Percentiles rank a stretch among this genome's conserved stretches.
These are phyloP conservation scores for Amblyteles armatorius DNA, from an alignment of 2,888 invertebrate genomes.

Conservation along the genomic window DNA sequence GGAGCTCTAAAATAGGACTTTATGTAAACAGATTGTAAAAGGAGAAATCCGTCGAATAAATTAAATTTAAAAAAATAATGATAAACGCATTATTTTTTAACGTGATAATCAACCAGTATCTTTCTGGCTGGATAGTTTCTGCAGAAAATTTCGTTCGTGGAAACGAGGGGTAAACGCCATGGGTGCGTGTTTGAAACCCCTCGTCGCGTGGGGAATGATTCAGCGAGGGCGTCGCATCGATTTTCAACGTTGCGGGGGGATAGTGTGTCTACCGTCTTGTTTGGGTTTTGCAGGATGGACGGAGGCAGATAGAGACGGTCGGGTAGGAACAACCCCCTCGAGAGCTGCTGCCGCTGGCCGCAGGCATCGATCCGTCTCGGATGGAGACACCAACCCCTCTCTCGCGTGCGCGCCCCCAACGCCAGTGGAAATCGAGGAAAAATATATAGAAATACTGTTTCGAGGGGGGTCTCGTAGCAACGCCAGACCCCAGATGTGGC, in stretches of 20 bases:
- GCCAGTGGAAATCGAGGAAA: constrained; percentile 26
- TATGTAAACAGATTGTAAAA: too few species aligned
- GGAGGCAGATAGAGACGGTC: not conserved
- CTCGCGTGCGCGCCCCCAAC: constrained; percentile 23
- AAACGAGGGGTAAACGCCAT: not conserved
- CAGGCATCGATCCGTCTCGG: constrained; percentile 56
- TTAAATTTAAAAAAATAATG: not conserved
- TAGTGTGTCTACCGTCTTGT: not conserved
- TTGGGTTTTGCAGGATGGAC: constrained; percentile 1
- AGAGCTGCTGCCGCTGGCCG: constrained; percentile 29
- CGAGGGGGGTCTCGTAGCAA: constrained; percentile 66
- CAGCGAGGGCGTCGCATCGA: constrained; percentile 8
- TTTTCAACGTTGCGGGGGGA: constrained; percentile 19
- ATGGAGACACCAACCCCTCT: constrained; percentile 33
- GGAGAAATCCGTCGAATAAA: too few species aligned
- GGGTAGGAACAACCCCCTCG: constrained; percentile 13
- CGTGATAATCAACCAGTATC: not conserved
- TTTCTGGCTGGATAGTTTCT: not conserved
- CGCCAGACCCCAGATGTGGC: constrained; percentile 15
- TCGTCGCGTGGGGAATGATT: constrained; percentile 18
- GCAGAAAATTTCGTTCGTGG: not conserved
- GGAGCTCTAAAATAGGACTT: too few species aligned
- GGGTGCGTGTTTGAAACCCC: not conserved
- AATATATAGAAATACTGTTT: constrained; percentile 29
- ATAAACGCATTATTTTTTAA: not conserved